Conservation (phyloP, 2,888 invertebrate species). For the Zelleria hepariella region DNA sequence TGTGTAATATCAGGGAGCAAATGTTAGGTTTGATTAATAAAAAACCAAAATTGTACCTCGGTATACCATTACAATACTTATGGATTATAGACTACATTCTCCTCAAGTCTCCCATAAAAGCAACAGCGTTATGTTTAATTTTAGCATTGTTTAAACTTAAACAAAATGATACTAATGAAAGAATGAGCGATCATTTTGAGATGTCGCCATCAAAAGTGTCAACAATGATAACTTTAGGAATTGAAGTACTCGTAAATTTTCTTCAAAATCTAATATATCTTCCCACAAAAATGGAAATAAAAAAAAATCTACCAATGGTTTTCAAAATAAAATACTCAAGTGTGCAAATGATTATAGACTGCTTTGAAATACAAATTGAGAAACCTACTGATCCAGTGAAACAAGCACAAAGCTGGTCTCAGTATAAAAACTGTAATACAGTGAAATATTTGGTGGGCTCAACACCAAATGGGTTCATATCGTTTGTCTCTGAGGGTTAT, state of each 20-base stretch:
- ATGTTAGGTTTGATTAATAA: not conserved
- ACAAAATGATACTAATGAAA: constrained; percentile 2
- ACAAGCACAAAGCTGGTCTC: constrained; percentile 9
- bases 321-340: constrained; percentile 10
- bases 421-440: constrained; percentile 10
- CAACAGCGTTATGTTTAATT: not conserved
- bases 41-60: not conserved
- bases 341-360: constrained; percentile 12
- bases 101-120: not conserved
- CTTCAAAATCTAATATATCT: constrained; percentile 1
- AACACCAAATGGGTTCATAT: constrained; percentile 9
- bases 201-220: not conserved
- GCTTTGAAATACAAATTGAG: constrained; percentile 13
- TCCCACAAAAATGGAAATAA: not conserved
- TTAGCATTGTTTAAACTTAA: not conserved
- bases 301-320: constrained; percentile 2
- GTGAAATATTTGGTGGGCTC: constrained; percentile 12
- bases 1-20: not conserved
- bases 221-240: not conserved
- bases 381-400: constrained; percentile 4
- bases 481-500: constrained; percentile 9
- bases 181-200: not conserved
- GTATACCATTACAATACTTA: not conserved
- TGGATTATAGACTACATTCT: not conserved
- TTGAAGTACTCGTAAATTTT: not conserved